Evolutionary conservation across 2,888 invertebrate genomes (phyloP).

Genomic region (Creontiades dilutus): DNA sequence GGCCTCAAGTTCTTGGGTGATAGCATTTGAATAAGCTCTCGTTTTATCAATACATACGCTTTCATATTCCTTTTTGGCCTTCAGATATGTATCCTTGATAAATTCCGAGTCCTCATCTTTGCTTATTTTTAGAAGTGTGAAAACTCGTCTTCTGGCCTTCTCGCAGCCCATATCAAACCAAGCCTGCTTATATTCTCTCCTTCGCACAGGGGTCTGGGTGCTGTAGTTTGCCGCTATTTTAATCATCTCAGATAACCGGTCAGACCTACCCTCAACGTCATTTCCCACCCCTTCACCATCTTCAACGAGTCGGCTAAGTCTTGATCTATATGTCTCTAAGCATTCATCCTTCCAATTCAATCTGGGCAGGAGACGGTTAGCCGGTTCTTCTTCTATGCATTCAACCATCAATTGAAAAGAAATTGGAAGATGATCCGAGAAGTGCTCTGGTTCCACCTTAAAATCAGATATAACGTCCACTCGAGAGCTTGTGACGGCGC

Average conservation of each 20-base stretch:
- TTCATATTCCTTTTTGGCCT: conserved; percentile 38
- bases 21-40: conserved; percentile 30
- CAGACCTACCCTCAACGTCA: conserved; percentile 27
- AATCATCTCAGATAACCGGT: conserved; percentile 33
- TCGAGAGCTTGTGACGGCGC: too few relatives aligned
- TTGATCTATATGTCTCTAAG: conserved; percentile 42
- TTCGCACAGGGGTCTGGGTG: conserved; percentile 39
- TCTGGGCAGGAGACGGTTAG: conserved; percentile 33
- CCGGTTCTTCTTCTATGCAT: conserved; percentile 11
- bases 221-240: conserved; percentile 34
- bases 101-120: conserved; percentile 39
- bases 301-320: conserved; percentile 37
- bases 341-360: conserved; percentile 35
- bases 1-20: conserved; percentile 34
- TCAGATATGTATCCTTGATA: conserved; percentile 42
- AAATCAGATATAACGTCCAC: too few relatives aligned
- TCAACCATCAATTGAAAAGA: conserved; percentile 17
- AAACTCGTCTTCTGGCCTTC: conserved; percentile 38
- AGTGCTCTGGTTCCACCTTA: too few relatives aligned
- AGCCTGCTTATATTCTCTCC: conserved; percentile 34
- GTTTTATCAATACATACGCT: conserved; percentile 23
- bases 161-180: conserved; percentile 29
- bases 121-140: conserved; percentile 26
- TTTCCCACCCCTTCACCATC: conserved; percentile 33
- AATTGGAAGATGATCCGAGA: too few relatives aligned